These are phyloP conservation scores for Echinometra lucunter DNA, from an alignment of 53 echinoderm and acorn worm species.

Conservation along the genomic window DNA sequence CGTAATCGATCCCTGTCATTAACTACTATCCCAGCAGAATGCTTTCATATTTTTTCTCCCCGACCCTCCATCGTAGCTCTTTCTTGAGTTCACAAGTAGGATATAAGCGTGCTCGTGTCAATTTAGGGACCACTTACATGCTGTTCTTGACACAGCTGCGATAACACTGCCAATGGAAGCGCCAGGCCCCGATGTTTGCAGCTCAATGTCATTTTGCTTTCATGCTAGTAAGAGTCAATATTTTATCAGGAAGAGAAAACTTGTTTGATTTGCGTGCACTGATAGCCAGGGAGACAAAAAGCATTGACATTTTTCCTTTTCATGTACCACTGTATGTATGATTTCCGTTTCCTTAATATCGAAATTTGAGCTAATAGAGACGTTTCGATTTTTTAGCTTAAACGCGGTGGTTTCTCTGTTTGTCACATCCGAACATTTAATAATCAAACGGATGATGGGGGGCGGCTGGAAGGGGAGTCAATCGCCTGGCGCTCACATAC, in stretches of 20 bases:
- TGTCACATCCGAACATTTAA: slow-evolving; percentile 39
- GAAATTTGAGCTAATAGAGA: slow-evolving; percentile 61
- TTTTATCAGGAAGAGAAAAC: slow-evolving; percentile 48
- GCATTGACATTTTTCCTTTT: slow-evolving; percentile 39
- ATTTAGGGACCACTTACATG: slow-evolving; percentile 57
- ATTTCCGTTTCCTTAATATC: slow-evolving; percentile 62
- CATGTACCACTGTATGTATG: slow-evolving; percentile 18
- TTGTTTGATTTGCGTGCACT: slow-evolving; percentile 65
- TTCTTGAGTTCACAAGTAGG: slow-evolving; percentile 42
- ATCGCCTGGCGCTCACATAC: neutral
- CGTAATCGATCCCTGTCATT: slow-evolving; percentile 55
- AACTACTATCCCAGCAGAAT: slow-evolving; percentile 50
- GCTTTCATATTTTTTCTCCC: slow-evolving; percentile 10
- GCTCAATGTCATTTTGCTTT: slow-evolving; percentile 57
- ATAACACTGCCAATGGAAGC: neutral
- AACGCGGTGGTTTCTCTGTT: slow-evolving; percentile 13
- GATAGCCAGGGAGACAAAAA: slow-evolving; percentile 44
- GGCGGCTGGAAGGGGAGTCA: neutral
- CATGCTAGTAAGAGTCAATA: slow-evolving; percentile 57
- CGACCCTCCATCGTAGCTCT: neutral
- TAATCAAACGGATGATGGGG: neutral
- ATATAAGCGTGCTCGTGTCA: slow-evolving; percentile 48
- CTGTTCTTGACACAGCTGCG: slow-evolving; percentile 58
- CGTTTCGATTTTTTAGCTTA: slow-evolving; percentile 39
- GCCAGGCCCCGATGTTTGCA: slow-evolving; percentile 55